These are phyloP conservation scores for Odontophorus gujanensis DNA, from an alignment of 2,113 vertebrate genomes.

Conservation along the genomic window DNA sequence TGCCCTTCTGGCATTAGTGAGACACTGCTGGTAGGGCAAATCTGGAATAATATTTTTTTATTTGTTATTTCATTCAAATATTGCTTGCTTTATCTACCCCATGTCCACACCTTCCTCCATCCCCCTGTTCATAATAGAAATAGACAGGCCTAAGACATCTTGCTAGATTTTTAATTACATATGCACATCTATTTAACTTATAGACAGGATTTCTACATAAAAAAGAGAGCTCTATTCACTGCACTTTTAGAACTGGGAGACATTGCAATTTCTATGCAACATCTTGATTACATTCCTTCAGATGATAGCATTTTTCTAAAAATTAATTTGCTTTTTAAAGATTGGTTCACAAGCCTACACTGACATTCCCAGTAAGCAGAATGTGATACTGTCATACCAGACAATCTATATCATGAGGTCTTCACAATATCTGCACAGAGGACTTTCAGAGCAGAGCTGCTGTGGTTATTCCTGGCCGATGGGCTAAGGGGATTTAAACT, in stretches of 20 bases:
- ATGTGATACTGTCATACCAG: slow-evolving; percentile 26
- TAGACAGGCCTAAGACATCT: background rate
- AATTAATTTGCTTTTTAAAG: slow-evolving; percentile 64
- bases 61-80: background rate
- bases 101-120: background rate
- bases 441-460: slow-evolving; percentile 14
- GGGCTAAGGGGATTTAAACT: slow-evolving; percentile 20
- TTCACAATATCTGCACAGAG: background rate
- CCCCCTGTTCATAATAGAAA: background rate
- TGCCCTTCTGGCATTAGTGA: background rate
- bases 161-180: background rate
- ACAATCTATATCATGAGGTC: slow-evolving; percentile 4
- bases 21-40: background rate
- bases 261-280: background rate
- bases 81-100: background rate
- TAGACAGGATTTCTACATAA: background rate
- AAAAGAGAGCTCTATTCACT: background rate
- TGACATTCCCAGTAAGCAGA: slow-evolving; percentile 15
- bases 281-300: slow-evolving; percentile 14
- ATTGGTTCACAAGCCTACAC: slow-evolving; percentile 45
- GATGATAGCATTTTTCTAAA: slow-evolving; percentile 45
- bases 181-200: background rate
- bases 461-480: slow-evolving; percentile 24
- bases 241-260: background rate
- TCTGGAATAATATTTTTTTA: background rate